Evolutionary conservation across 2,888 invertebrate species (phyloP).

Genomic region (Lycophotia porphyrea): DNA sequence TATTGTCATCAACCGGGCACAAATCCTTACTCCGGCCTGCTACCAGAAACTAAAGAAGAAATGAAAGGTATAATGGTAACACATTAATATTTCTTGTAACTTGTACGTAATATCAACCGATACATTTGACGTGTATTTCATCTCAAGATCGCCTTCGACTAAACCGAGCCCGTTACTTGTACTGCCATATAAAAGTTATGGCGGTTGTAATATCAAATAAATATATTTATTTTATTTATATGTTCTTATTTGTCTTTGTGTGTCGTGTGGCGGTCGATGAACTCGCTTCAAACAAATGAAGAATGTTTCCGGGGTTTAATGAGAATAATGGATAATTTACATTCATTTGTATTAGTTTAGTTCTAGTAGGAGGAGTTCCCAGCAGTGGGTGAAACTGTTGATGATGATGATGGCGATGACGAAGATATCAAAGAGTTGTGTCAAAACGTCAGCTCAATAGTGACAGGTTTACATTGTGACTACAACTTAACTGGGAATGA

Average conservation of each 20-base stretch:
- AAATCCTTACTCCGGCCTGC: background rate
- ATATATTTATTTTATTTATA: conserved; percentile 1
- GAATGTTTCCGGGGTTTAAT: no score
- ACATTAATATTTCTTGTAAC: conserved; percentile 11
- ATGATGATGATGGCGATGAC: background rate
- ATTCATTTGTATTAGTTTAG: background rate
- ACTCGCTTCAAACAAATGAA: background rate
- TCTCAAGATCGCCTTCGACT: background rate
- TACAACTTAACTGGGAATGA: background rate
- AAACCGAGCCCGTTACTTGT: background rate
- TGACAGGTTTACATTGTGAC: background rate
- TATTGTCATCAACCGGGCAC: background rate
- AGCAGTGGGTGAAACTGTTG: background rate
- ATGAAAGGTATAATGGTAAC: no score
- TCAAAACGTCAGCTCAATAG: background rate
- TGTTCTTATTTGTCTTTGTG: conserved; percentile 7
- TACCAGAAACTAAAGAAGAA: background rate
- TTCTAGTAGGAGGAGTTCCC: no score
- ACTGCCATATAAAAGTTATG: conserved; percentile 20
- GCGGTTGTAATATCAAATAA: conserved; percentile 21
- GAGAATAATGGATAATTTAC: background rate
- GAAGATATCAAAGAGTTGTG: background rate
- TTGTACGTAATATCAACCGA: conserved; percentile 11
- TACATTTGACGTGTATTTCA: conserved; percentile 4
- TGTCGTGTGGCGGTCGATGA: background rate